phyloP scores from a whole-genome alignment of 2,113 vertebrate species.

The Chaetura pelagica region DNA sequence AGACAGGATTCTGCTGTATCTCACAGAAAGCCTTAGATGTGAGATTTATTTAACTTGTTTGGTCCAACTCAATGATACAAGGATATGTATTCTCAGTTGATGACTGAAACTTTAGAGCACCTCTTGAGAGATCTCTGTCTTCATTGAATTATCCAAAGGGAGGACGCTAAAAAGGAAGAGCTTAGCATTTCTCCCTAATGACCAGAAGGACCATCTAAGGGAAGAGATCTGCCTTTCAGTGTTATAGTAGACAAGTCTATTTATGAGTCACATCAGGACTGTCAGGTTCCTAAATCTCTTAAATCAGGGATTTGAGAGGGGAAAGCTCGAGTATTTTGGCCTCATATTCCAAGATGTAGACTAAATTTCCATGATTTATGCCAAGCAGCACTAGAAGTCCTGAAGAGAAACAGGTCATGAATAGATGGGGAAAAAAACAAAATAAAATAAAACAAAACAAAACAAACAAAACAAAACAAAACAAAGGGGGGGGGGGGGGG shows the following conservation, averaged over 20 bases:
- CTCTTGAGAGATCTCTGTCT: neutral
- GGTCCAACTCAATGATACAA: neutral
- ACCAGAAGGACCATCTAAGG: neutral
- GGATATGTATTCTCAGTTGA: neutral
- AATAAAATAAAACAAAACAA: too few species aligned
- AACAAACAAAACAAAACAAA: too few species aligned
- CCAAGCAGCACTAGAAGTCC: neutral
- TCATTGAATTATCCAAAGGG: neutral
- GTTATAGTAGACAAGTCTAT: neutral
- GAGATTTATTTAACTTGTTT: neutral
- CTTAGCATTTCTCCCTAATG: rapidly evolving
- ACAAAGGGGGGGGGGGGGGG: too few species aligned
- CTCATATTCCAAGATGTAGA: neutral
- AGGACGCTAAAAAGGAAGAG: neutral
- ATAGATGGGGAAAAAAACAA: too few species aligned
- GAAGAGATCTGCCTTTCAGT: neutral
- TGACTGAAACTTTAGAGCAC: neutral
- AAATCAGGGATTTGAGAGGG: neutral
- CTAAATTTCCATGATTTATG: neutral
- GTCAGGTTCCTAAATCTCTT: neutral
- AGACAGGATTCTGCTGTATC: neutral
- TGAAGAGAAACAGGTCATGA: neutral
- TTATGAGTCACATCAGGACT: neutral
- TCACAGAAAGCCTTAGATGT: neutral
- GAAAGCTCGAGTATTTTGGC: neutral